Conservation (phyloP, 2,797 vertebrate species). For the Centropyge bicolor region DNA sequence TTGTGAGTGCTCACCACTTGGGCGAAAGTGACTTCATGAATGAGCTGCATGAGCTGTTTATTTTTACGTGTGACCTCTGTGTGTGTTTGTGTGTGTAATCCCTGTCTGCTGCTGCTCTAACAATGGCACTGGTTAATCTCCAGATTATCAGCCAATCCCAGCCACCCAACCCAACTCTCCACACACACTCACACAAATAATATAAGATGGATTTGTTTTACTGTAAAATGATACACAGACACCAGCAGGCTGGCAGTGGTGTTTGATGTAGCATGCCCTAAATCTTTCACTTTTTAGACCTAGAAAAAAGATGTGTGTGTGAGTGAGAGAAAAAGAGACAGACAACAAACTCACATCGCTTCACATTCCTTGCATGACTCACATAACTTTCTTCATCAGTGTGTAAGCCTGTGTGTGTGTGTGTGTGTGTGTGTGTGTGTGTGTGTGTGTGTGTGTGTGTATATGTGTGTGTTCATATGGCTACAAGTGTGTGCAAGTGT, state of each 20-base stretch:
- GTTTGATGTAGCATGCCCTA: conserved; percentile 29
- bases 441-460: conserved; percentile 21
- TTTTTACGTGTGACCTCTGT: conserved; percentile 35
- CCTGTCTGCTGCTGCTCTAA: conserved; percentile 52
- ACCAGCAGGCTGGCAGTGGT: neutral
- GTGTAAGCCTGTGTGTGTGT: conserved; percentile 21
- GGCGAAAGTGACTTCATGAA: conserved; percentile 55
- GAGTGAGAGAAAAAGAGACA: conserved; percentile 10
- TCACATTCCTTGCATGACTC: conserved; percentile 78
- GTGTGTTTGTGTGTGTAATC: conserved; percentile 53
- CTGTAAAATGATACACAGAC: neutral
- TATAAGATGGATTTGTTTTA: conserved; percentile 1
- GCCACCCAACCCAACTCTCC: conserved; percentile 28
- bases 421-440: conserved; percentile 8
- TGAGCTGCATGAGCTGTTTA: conserved; percentile 24
- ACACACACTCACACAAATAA: conserved; percentile 4
- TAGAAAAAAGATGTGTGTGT: conserved; percentile 19
- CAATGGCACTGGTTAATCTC: conserved; percentile 64
- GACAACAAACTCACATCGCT: conserved; percentile 52
- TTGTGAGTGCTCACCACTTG: conserved; percentile 4
- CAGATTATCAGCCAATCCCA: conserved; percentile 70
- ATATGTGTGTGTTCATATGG: conserved; percentile 15
- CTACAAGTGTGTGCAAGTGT: conserved; percentile 17
- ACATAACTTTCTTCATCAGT: conserved; percentile 73
- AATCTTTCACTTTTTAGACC: conserved; percentile 19